Percentiles rank a stretch among this genome's conserved stretches.
Evolutionary conservation across 2,113 vertebrate species (phyloP).

Genomic region (Cyprinodon tularosa): DNA sequence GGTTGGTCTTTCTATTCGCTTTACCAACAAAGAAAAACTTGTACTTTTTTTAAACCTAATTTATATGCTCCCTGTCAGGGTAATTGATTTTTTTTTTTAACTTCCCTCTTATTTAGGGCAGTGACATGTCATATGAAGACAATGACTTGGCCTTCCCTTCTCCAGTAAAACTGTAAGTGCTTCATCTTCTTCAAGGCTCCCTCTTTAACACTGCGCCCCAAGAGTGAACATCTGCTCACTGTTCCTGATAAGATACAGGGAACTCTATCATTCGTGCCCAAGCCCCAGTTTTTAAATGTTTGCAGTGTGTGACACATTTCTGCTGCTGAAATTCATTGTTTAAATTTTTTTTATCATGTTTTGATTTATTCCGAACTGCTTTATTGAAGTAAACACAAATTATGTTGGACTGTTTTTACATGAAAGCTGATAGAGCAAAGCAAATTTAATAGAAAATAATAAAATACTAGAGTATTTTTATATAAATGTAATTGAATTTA

Average conservation of each 20-base stretch:
- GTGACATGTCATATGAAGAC: constrained; percentile 76
- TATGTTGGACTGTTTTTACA: neutral
- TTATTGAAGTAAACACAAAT: neutral
- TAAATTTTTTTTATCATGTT: neutral
- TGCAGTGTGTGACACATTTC: rapidly evolving
- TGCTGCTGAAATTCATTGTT: constrained; percentile 2
- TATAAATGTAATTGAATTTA: too few relatives aligned
- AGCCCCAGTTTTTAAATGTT: neutral
- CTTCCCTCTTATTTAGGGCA: constrained; percentile 60
- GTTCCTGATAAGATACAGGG: constrained; percentile 22
- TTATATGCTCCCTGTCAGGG: neutral
- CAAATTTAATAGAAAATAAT: neutral
- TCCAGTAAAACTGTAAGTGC: constrained; percentile 74
- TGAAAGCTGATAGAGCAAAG: neutral
- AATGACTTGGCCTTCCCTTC: constrained; percentile 65
- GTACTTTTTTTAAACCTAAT: neutral
- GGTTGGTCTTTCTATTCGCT: constrained; percentile 48
- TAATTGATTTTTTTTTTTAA: neutral
- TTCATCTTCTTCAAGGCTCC: neutral
- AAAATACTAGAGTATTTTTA: neutral
- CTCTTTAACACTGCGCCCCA: neutral
- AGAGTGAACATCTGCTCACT: constrained; percentile 1
- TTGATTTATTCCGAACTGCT: neutral
- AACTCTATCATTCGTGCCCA: neutral
- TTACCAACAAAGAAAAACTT: neutral